Percentiles rank a stretch among this genome's conserved stretches.
phyloP scores from a whole-genome alignment of 53 echinoderm and acorn worm species.

The Henricia sp. region DNA sequence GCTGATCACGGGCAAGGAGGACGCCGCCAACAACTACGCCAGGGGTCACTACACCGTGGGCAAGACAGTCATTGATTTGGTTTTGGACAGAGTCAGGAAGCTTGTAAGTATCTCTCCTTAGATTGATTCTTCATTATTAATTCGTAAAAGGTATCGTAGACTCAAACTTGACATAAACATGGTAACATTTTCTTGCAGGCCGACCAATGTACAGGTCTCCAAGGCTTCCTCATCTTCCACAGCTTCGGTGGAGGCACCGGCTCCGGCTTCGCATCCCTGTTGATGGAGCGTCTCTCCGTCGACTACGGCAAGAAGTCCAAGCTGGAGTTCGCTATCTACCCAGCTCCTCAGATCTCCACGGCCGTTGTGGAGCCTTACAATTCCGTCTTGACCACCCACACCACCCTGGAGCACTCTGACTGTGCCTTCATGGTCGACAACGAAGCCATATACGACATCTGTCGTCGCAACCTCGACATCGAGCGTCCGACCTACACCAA shows the following conservation, averaged over 20 bases:
- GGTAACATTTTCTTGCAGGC: no score
- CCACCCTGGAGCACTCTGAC: constrained; percentile 84
- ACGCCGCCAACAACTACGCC: constrained; percentile 81
- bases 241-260: constrained; percentile 91
- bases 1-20: constrained; percentile 71
- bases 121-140: no score
- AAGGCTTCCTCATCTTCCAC: constrained; percentile 72
- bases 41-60: constrained; percentile 75
- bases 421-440: constrained; percentile 96
- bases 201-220: constrained; percentile 70
- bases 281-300: constrained; percentile 90
- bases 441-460: constrained; percentile 95
- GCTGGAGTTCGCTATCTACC: constrained; percentile 86
- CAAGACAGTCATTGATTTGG: constrained; percentile 52
- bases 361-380: constrained; percentile 70
- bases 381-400: constrained; percentile 85
- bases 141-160: no score
- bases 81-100: constrained; percentile 45
- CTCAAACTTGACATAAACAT: no score
- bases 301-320: constrained; percentile 99
- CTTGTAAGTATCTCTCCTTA: neutral
- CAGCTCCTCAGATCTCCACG: constrained; percentile 69
- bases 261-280: constrained; percentile 83
- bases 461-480: constrained; percentile 86
- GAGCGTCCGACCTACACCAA: constrained; percentile 92